Evolutionary conservation across 1,140 invertebrate species (phyloP).

Genomic region (Brachionus calyciflorus): DNA sequence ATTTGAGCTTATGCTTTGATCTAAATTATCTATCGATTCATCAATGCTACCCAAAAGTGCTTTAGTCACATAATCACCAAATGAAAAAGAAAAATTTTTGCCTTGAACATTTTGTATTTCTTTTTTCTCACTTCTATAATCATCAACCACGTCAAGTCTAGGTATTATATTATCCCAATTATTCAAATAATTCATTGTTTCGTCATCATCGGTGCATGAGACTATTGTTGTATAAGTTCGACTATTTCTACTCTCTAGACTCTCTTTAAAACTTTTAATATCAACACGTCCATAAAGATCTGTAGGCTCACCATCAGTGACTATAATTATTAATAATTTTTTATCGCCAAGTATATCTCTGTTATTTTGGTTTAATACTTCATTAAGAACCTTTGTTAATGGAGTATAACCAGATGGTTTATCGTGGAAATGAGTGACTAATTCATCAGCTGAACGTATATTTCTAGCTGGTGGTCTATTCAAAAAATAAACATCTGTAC

Average conservation of each 20-base stretch:
- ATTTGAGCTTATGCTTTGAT: not conserved
- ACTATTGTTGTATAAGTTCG: conserved; percentile 6
- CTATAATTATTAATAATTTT: conserved; percentile 34
- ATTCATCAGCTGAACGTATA: not conserved
- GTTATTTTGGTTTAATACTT: not conserved
- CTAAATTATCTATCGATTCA: not conserved
- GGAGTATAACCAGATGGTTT: conserved; percentile 13
- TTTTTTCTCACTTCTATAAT: not conserved
- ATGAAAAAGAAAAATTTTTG: not conserved
- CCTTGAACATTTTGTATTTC: not conserved
- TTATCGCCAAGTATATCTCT: not conserved
- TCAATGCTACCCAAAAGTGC: not conserved
- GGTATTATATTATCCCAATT: conserved; percentile 25
- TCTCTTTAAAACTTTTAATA: not conserved
- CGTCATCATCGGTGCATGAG: conserved; percentile 35
- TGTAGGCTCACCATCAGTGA: conserved; percentile 26
- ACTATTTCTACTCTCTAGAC: not conserved
- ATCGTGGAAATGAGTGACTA: conserved; percentile 1
- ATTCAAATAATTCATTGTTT: conserved; percentile 38
- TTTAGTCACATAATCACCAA: conserved; percentile 44
- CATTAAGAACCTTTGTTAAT: not conserved
- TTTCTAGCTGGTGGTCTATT: not conserved
- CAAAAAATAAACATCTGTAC: not conserved
- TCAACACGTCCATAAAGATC: conserved; percentile 26
- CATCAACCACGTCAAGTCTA: conserved; percentile 22